Percentiles rank a stretch among this genome's conserved stretches.
phyloP scores from a whole-genome alignment of 2,797 vertebrate genomes.

The Prunella strophiata region DNA sequence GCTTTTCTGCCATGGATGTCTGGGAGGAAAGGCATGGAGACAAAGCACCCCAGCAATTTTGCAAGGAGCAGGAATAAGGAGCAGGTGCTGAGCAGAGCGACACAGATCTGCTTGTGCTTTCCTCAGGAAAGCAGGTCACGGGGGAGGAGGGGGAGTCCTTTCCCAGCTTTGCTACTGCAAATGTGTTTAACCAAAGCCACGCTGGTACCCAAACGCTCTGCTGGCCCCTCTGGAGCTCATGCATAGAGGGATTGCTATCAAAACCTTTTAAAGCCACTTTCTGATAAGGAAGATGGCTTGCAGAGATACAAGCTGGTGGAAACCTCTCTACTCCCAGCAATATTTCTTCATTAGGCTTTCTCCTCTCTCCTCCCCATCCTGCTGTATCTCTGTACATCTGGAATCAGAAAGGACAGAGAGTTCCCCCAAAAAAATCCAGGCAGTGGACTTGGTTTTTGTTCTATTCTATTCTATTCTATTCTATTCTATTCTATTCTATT shows the following conservation, averaged over 20 bases:
- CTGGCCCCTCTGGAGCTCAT: neutral
- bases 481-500: neutral
- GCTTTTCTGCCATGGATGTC: neutral
- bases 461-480: neutral
- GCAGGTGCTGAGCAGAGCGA: neutral
- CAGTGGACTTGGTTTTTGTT: neutral
- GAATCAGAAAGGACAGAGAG: neutral
- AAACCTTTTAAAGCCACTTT: conserved; percentile 11
- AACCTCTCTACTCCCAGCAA: neutral
- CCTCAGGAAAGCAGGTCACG: conserved; percentile 57
- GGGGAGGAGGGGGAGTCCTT: conserved; percentile 8
- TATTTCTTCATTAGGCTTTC: neutral
- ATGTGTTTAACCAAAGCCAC: neutral
- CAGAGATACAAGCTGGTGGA: neutral
- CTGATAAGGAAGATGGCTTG: neutral
- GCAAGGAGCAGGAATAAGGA: neutral
- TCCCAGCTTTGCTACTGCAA: conserved; percentile 4
- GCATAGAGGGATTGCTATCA: neutral
- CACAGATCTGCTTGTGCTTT: neutral
- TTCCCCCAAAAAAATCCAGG: neutral
- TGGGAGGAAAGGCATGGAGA: neutral
- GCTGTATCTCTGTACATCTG: neutral
- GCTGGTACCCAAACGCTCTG: neutral
- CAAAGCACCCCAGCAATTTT: neutral
- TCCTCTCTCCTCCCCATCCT: neutral